Evolutionary conservation across 2,888 invertebrate genomes (phyloP), one percentile per base, ranked within the genome.

Genomic region (Spodoptera littoralis): DNA sequence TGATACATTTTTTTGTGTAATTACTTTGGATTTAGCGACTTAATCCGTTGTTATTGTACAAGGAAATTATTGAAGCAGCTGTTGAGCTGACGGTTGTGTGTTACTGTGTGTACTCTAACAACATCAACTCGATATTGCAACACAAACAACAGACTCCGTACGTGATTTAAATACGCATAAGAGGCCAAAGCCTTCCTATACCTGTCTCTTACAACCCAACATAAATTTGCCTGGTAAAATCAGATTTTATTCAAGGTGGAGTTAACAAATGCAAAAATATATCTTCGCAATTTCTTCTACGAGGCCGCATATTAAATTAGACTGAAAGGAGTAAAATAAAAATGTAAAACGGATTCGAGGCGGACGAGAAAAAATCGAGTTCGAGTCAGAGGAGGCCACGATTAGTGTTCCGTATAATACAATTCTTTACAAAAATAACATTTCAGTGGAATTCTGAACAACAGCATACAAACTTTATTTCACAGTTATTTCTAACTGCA

Each of bases 261-360:
- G 86, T 89, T 88, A 88, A 88, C 86, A 89, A 90, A 89, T 87
- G 87, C 83, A 84, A 87, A 89, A 90, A 90, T 89, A 87, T 88
- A 90, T 89, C 87, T 86, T 83, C 85, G 86, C 85, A 88, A 88
- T 90, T 91, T 87, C 88, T 89, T 89, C 84, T 84, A 84, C 86
- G 84, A 87, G 86, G 87, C 88, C 84, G 89, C 89, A 90, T 92
- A 91, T 92, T 90, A 91, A 91, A 91, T 92, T 92, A 91, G 84
- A 90, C 84, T 88, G 86, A 90, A 91, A 91, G 88, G 88, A 89
- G 89, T 90, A 84, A 90, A 90, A 90, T 90, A 90, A 91, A 90
- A 91, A 90, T 89, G 88, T 87, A 88, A 90, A 90, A 86, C 82
- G 86, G 83, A 87, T 89, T 88, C 83, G 86, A 83, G 84, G 84